These are phyloP conservation scores for Fregata magnificens DNA, from an alignment of 2,113 vertebrate species.

Conservation along the genomic window DNA sequence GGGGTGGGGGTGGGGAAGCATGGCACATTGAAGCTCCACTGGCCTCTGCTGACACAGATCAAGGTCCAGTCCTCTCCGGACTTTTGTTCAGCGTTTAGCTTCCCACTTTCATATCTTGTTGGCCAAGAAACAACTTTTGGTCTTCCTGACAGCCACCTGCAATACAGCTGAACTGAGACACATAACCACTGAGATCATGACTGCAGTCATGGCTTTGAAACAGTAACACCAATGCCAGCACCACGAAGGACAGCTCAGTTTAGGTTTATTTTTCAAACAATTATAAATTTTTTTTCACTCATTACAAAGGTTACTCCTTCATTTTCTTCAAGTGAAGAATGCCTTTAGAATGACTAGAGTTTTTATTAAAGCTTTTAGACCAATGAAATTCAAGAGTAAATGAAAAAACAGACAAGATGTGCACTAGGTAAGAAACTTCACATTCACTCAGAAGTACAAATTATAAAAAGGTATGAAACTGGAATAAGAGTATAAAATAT, in stretches of 20 bases:
- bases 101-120: background rate
- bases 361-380: background rate
- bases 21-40: background rate
- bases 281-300: background rate
- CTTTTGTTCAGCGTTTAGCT: background rate
- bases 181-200: background rate
- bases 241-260: background rate
- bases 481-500: background rate
- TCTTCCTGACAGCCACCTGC: slow-evolving; percentile 18
- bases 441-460: background rate
- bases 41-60: background rate
- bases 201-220: background rate
- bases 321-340: background rate
- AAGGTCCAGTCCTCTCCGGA: background rate
- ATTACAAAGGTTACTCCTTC: background rate
- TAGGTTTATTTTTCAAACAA: background rate
- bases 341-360: background rate
- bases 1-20: too few relatives aligned
- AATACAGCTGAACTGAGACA: background rate
- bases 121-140: background rate
- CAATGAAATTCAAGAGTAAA: background rate
- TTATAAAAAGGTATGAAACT: background rate
- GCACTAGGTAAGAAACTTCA: background rate
- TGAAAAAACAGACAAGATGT: background rate
- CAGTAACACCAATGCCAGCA: background rate